Percentiles rank a stretch among this genome's conserved stretches.
Conservation (phyloP, 2,113 vertebrate genomes). For the Suncus etruscus region DNA sequence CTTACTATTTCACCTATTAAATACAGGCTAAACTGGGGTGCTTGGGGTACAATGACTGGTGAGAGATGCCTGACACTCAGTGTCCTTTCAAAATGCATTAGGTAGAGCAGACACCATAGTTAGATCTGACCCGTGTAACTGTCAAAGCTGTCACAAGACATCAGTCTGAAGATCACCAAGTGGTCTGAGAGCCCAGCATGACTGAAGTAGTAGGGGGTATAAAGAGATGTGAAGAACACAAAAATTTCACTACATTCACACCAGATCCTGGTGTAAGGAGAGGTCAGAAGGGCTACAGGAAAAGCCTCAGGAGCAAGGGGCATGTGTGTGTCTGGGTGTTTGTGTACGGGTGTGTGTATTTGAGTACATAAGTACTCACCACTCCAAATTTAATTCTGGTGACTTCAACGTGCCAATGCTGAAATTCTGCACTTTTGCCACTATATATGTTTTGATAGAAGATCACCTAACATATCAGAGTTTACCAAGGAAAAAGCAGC, state of each 20-base stretch:
- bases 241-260: no score
- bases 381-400: constrained; percentile 7
- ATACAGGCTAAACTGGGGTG: neutral
- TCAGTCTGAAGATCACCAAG: no score
- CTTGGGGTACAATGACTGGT: neutral
- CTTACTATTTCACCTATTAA: neutral
- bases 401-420: neutral
- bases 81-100: neutral
- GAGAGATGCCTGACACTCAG: neutral
- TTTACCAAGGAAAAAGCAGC: neutral
- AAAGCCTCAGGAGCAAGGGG: no score
- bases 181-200: no score
- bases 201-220: no score
- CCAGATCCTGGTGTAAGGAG: no score
- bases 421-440: constrained; percentile 6
- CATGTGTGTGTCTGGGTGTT: neutral
- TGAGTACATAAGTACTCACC: neutral
- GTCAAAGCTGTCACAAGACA: neutral
- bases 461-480: constrained; percentile 14
- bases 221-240: no score
- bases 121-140: neutral
- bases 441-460: neutral
- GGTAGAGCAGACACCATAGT: no score
- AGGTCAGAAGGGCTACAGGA: no score
- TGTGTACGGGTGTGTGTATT: no score